Conservation (phyloP, 2,797 vertebrate genomes). For the Naso thynnoides region DNA sequence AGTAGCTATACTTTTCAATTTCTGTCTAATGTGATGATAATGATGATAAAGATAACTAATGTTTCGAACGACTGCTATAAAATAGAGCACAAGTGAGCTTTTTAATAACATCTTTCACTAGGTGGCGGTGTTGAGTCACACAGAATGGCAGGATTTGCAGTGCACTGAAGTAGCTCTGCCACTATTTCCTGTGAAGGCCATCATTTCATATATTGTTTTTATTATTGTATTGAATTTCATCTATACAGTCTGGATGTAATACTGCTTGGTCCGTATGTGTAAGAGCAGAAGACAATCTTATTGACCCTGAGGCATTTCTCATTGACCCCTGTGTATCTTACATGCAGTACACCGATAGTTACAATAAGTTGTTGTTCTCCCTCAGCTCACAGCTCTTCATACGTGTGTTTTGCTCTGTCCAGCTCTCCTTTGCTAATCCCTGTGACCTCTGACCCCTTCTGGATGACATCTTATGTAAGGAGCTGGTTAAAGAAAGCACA, state of each 20-base stretch:
- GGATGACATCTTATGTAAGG: constrained; percentile 66
- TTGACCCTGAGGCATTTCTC: neutral
- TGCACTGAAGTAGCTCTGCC: neutral
- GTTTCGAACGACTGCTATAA: neutral
- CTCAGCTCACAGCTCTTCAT: constrained; percentile 10
- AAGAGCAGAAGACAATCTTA: neutral
- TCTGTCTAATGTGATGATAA: neutral
- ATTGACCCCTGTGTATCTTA: neutral
- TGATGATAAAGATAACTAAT: neutral
- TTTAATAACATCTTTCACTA: constrained; percentile 15
- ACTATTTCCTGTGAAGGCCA: constrained; percentile 8
- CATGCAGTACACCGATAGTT: neutral
- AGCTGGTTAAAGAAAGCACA: constrained; percentile 55
- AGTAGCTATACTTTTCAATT: neutral
- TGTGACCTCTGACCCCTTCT: constrained; percentile 60
- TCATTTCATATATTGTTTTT: neutral
- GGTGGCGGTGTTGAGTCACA: constrained; percentile 47
- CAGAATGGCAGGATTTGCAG: neutral
- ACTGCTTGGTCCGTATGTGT: neutral
- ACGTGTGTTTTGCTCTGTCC: constrained; percentile 16
- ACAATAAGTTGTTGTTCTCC: neutral
- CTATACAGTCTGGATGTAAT: neutral
- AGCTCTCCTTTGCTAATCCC: constrained; percentile 61
- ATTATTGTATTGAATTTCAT: neutral
- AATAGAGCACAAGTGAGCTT: neutral